Conservation (phyloP, 1,140 invertebrate genomes). For the Scaptomyza graminum region DNA sequence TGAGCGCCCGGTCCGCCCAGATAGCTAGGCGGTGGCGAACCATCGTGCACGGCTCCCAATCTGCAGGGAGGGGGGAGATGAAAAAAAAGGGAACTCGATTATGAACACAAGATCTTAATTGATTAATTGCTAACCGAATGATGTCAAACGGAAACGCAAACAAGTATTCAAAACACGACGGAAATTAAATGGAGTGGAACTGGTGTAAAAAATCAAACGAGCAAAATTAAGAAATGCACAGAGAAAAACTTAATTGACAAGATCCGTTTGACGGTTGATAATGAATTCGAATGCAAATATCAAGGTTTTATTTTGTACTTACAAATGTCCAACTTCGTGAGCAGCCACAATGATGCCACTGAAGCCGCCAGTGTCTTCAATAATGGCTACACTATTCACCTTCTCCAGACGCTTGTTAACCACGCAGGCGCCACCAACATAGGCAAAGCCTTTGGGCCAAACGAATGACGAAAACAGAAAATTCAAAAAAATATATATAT, state of each 20-base stretch:
- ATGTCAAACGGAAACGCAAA: slow-evolving; percentile 78
- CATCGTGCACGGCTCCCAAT: slow-evolving; percentile 96
- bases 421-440: slow-evolving; percentile 97
- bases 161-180: slow-evolving; percentile 37
- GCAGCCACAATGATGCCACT: slow-evolving; percentile 98
- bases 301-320: slow-evolving; percentile 85
- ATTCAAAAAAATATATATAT: slow-evolving; percentile 57
- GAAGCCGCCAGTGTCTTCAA: slow-evolving; percentile 97
- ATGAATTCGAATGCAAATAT: slow-evolving; percentile 11
- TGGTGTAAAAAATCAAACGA: not conserved
- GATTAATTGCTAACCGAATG: slow-evolving; percentile 71
- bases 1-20: slow-evolving; percentile 97
- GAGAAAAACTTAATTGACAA: slow-evolving; percentile 5
- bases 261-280: slow-evolving; percentile 35
- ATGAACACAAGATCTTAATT: slow-evolving; percentile 56
- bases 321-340: slow-evolving; percentile 98
- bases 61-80: slow-evolving; percentile 83
- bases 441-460: slow-evolving; percentile 92
- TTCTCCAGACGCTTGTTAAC: slow-evolving; percentile 97
- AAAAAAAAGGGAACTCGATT: too few relatives aligned
- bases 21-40: slow-evolving; percentile 96
- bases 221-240: not conserved
- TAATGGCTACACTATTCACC: slow-evolving; percentile 97
- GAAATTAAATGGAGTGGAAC: slow-evolving; percentile 45
- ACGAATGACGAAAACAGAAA: slow-evolving; percentile 18